Evolutionary conservation across 2,888 invertebrate genomes (phyloP).

Genomic region (Drosophila eohydei): DNA sequence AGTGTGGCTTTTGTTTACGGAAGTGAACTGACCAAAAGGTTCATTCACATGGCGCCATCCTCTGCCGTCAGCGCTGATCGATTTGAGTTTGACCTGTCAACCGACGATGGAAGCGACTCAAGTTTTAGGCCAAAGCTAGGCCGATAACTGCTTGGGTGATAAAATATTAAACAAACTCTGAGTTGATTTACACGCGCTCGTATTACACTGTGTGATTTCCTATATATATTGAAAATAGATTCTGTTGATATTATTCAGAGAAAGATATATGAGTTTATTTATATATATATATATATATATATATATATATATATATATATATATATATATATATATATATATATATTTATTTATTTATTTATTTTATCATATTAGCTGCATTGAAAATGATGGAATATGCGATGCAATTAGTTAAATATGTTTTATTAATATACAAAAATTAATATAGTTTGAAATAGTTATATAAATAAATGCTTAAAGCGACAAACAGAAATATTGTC

Average conservation of each 20-base stretch:
- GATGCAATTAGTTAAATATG: too few species aligned
- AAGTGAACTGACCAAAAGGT: slow-evolving; percentile 47
- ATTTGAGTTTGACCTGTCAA: slow-evolving; percentile 53
- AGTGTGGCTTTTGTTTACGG: slow-evolving; percentile 58
- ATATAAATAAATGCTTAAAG: too few species aligned
- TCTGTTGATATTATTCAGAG: background rate
- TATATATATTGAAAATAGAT: background rate
- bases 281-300: too few species aligned
- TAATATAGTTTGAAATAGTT: too few species aligned
- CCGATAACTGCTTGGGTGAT: background rate
- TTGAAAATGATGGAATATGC: background rate
- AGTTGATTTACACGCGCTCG: background rate
- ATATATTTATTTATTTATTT: too few species aligned
- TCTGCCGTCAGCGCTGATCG: slow-evolving; percentile 53
- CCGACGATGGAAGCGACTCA: slow-evolving; percentile 22
- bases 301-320: too few species aligned
- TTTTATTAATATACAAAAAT: too few species aligned
- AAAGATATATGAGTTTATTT: too few species aligned
- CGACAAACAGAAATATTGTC: too few species aligned
- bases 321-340: too few species aligned
- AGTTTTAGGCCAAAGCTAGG: slow-evolving; percentile 1
- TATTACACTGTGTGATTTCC: background rate
- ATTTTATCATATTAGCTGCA: background rate
- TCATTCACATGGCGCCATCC: slow-evolving; percentile 57
- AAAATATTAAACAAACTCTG: slow-evolving; percentile 20